Percentiles rank a stretch among this genome's conserved stretches.
Evolutionary conservation across 2,888 invertebrate species (phyloP).

Genomic region (Chromoteleia sp.): DNA sequence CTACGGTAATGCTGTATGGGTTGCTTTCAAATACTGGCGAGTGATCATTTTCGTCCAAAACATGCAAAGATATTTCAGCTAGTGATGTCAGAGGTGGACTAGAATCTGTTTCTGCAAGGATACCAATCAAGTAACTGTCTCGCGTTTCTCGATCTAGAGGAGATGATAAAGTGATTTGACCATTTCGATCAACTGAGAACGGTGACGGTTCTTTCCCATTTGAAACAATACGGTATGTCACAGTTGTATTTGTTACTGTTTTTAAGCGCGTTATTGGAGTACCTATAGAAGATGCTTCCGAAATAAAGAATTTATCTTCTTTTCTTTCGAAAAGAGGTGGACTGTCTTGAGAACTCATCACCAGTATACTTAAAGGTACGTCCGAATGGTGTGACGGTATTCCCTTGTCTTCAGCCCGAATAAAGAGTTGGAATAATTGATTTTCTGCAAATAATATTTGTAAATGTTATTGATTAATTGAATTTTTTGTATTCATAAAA

Average conservation of each 20-base stretch:
- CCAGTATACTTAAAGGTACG: constrained; percentile 92
- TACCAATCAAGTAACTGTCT: constrained; percentile 89
- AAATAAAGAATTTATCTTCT: constrained; percentile 91
- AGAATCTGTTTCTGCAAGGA: constrained; percentile 89
- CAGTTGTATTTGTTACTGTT: constrained; percentile 87
- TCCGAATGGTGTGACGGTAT: constrained; percentile 91
- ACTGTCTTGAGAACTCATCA: constrained; percentile 89
- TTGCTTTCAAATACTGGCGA: constrained; percentile 94
- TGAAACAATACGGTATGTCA: constrained; percentile 88
- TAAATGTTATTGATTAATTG: too few species aligned
- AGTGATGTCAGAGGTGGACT: constrained; percentile 90
- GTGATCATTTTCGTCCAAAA: constrained; percentile 96
- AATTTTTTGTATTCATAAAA: too few species aligned
- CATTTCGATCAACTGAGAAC: constrained; percentile 90
- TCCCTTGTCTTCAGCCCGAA: constrained; percentile 94
- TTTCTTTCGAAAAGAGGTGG: constrained; percentile 91
- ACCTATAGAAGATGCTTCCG: constrained; percentile 90
- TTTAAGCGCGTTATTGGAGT: constrained; percentile 89
- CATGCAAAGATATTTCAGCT: constrained; percentile 90
- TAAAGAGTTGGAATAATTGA: constrained; percentile 94
- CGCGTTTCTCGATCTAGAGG: constrained; percentile 91
- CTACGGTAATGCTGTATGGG: constrained; percentile 91
- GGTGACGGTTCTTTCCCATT: constrained; percentile 86
- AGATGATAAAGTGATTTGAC: constrained; percentile 90
- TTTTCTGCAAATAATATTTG: constrained; percentile 88